These are phyloP conservation scores for Brachionus angularis DNA, from an alignment of 1,140 invertebrate genomes.

Conservation along the genomic window DNA sequence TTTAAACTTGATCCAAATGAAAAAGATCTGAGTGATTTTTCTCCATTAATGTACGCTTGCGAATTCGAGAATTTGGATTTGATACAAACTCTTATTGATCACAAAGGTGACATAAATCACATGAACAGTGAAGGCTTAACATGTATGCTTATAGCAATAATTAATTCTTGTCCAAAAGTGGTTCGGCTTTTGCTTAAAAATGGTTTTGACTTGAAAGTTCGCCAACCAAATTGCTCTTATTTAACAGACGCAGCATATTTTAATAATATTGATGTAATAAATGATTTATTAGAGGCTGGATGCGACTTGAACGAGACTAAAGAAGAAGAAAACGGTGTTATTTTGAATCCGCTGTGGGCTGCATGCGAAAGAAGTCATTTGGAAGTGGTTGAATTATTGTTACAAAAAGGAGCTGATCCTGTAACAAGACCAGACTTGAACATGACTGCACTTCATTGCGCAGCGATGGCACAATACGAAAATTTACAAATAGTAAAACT, in stretches of 20 bases:
- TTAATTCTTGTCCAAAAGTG: conserved; percentile 18
- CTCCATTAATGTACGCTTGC: conserved; percentile 35
- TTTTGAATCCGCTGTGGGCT: conserved; percentile 39
- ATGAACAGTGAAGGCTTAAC: conserved; percentile 14
- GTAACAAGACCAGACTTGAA: conserved; percentile 14
- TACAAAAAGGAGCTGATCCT: conserved; percentile 20
- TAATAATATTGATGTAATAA: conserved; percentile 7
- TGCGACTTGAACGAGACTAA: conserved; percentile 8
- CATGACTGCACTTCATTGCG: conserved; percentile 34
- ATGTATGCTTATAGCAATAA: conserved; percentile 28
- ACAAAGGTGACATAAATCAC: conserved; percentile 16
- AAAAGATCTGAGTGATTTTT: background rate
- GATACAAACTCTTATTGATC: conserved; percentile 10
- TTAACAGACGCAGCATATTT: conserved; percentile 24
- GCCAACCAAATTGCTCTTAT: conserved; percentile 19
- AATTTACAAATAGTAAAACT: conserved; percentile 30
- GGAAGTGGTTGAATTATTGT: conserved; percentile 4
- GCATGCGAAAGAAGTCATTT: conserved; percentile 43
- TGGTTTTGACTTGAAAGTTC: conserved; percentile 12
- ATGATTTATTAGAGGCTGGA: conserved; percentile 12
- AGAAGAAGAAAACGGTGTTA: conserved; percentile 35
- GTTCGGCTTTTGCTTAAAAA: conserved; percentile 22
- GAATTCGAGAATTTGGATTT: conserved; percentile 33
- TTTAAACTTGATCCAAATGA: conserved; percentile 17
- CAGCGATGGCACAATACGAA: conserved; percentile 40